phyloP scores from a whole-genome alignment of 2,888 invertebrate species.

The Agrotis exclamationis region DNA sequence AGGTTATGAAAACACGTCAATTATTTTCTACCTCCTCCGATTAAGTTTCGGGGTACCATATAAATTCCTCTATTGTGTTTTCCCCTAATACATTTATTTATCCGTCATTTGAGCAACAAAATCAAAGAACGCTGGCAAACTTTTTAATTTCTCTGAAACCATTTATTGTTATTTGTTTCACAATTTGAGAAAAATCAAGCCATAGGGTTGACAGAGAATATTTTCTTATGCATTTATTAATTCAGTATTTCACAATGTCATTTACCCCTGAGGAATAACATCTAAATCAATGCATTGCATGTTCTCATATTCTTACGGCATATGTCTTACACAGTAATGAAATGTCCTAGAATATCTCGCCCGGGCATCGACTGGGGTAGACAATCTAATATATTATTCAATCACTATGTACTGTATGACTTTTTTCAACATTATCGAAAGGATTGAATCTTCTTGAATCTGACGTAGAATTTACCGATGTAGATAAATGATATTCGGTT shows the following conservation, averaged over 20 bases:
- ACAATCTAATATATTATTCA: conserved; percentile 49
- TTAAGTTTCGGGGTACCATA: not conserved
- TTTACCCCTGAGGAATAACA: conserved; percentile 2
- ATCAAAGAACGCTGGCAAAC: not conserved
- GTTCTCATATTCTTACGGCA: conserved; percentile 6
- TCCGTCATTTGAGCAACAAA: not conserved
- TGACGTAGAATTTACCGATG: too few species aligned
- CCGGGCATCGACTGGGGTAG: conserved; percentile 7
- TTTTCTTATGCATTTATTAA: too few species aligned
- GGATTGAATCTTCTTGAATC: not conserved
- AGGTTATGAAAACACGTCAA: too few species aligned
- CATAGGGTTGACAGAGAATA: too few species aligned
- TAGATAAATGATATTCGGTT: not conserved
- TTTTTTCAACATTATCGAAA: not conserved
- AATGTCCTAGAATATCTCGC: conserved; percentile 36
- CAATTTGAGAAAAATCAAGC: too few species aligned
- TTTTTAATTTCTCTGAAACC: not conserved
- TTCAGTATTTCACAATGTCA: not conserved
- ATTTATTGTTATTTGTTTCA: not conserved
- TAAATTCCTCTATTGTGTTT: not conserved
- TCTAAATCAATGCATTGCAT: conserved; percentile 28
- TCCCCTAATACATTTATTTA: not conserved
- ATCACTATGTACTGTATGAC: conserved; percentile 30
- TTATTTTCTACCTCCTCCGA: too few species aligned
- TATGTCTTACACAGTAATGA: conserved; percentile 55